phyloP scores from a whole-genome alignment of 1,140 invertebrate species.

The Gonatopus flavifemur region DNA sequence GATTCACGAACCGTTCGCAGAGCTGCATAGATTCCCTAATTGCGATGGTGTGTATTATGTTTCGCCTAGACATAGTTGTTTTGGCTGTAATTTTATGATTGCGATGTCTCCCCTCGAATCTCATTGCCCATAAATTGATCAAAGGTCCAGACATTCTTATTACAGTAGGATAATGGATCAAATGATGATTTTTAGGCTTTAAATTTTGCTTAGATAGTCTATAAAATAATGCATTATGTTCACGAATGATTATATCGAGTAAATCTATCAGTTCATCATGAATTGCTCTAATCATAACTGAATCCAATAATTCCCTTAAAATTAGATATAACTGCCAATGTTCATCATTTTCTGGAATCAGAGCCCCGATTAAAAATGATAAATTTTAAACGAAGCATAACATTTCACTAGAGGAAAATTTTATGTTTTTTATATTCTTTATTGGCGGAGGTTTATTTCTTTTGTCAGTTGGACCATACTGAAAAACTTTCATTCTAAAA shows the following conservation, averaged over 20 bases:
- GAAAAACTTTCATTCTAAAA: not conserved
- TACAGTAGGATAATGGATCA: not conserved
- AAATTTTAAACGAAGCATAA: not conserved
- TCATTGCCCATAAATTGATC: slow-evolving; percentile 1
- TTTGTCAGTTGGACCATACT: not conserved
- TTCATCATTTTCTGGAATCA: not conserved
- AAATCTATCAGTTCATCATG: not conserved
- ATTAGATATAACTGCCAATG: not conserved
- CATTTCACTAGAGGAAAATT: not conserved
- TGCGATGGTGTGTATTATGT: not conserved
- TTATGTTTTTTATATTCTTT: not conserved
- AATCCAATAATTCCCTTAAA: not conserved
- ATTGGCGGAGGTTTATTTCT: not conserved
- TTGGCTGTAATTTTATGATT: not conserved
- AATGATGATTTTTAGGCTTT: slow-evolving; percentile 6
- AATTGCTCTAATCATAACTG: not conserved
- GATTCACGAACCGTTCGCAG: too few relatives aligned
- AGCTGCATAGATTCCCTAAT: too few relatives aligned
- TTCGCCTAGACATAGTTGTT: not conserved
- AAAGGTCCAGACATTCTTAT: slow-evolving; percentile 1
- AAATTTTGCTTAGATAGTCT: not conserved
- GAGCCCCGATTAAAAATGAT: not conserved
- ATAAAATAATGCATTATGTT: slow-evolving; percentile 4
- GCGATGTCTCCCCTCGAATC: slow-evolving; percentile 1
- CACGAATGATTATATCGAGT: not conserved